Percentiles rank a stretch among this genome's conserved stretches.
phyloP scores from a whole-genome alignment of 2,888 invertebrate species.

The Cyclophora punctaria region DNA sequence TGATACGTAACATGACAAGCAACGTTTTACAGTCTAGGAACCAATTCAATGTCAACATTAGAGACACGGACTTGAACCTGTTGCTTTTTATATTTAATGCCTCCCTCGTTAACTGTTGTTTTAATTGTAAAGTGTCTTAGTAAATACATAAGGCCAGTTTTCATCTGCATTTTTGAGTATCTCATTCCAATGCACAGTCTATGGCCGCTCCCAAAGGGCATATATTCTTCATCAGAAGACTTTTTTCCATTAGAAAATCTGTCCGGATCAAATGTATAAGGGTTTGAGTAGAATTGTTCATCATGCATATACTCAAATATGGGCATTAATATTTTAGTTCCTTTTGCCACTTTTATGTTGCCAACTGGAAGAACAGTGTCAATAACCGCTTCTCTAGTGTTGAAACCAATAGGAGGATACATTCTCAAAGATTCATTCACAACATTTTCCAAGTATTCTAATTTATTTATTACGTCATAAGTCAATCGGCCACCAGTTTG shows the following conservation, averaged over 20 bases:
- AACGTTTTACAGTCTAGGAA: constrained; percentile 13
- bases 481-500: constrained; percentile 9
- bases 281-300: constrained; percentile 51
- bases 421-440: constrained; percentile 37
- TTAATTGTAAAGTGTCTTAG: constrained; percentile 30
- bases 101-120: constrained; percentile 25
- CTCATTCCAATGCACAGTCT: constrained; percentile 56
- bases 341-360: constrained; percentile 42
- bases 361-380: constrained; percentile 44
- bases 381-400: constrained; percentile 32
- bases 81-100: constrained; percentile 30
- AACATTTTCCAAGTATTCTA: constrained; percentile 18
- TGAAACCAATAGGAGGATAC: constrained; percentile 40
- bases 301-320: constrained; percentile 53
- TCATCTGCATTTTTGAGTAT: constrained; percentile 37
- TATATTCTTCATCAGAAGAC: constrained; percentile 34
- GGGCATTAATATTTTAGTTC: constrained; percentile 38
- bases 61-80: constrained; percentile 30
- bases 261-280: constrained; percentile 57
- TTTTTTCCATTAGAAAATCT: constrained; percentile 36
- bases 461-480: constrained; percentile 11
- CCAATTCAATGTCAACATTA: constrained; percentile 36
- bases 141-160: constrained; percentile 32
- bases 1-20: no score
- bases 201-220: constrained; percentile 63